Base-by-base conservation (phyloP, 2,113 vertebrate species). In the Protobothrops mucrosquamatus region DNA sequence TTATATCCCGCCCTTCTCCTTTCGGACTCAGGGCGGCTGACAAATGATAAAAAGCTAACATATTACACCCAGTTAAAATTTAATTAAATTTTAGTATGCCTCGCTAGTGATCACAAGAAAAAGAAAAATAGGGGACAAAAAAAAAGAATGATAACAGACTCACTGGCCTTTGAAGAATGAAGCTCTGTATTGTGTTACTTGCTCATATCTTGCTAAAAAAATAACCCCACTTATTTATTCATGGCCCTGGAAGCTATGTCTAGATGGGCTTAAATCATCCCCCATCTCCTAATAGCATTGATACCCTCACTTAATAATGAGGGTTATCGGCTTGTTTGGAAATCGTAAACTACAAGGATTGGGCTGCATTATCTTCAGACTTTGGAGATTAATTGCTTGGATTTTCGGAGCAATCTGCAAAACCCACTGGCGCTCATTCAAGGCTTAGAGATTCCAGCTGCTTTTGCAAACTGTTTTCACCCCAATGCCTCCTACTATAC, bases 241-340 rank as follows among this genome's bases (percentile, higher is more conserved):
- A 95, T 34, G 87, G 95, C 95, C 85, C 51, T 29, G 93, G 95
- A 94, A 95, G 97, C 96, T 96, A 95, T 87, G 95, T 95, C 96
- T 96, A 94, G 95, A 93, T 93, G 95, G 97, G 95, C 93, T 96
- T 95, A 96, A 96, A 96, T 95, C 93, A 94, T 92, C 93, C 93
- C 64, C 91, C 96, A 87, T 97, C 96, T 96, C 34, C 93, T 96
- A 96, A 96, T 96, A 95, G 97, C 92, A 95, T 96, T 95, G 95
- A 94, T 96, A 95, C 95, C 92, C 94, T 93, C 95, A 95, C 95
- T 95, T 94, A 92, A 93, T 39, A 94, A 95, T 94, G 93, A 87
- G 96, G 97, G 96, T 97, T 96, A 96, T 97, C 97, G 96, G 92
- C 26, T 95, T 96, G 94, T 96, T 96, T 96, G 94, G 96, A 96